Conservation (phyloP, 2,888 invertebrate species). For the Drosophila tripunctata region DNA sequence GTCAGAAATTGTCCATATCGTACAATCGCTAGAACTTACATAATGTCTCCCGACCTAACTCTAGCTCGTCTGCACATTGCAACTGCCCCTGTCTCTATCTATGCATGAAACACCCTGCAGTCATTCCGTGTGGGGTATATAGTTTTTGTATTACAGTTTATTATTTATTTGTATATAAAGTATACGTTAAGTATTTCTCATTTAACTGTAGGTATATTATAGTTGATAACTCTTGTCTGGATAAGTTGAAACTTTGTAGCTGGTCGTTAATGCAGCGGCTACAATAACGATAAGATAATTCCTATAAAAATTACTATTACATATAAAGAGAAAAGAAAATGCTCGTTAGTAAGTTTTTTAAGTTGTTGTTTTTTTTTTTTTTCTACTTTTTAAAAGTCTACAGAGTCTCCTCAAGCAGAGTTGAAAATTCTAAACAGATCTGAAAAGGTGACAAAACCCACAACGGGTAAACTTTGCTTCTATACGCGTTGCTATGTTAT, state of each 20-base stretch:
- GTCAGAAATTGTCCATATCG: not conserved
- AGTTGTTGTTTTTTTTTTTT: too few relatives aligned
- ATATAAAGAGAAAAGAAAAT: too few relatives aligned
- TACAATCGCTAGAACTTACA: slow-evolving; percentile 18
- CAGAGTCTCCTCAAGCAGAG: too few relatives aligned
- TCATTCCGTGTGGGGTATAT: not conserved
- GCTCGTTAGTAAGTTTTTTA: too few relatives aligned
- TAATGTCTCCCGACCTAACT: slow-evolving; percentile 44
- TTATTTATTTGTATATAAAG: too few relatives aligned
- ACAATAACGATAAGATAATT: slow-evolving; percentile 5
- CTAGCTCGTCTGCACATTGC: slow-evolving; percentile 8
- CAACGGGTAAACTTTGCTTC: not conserved
- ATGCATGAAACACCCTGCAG: not conserved
- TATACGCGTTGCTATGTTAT: not conserved
- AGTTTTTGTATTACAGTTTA: not conserved
- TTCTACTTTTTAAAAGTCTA: too few relatives aligned
- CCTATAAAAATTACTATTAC: too few relatives aligned
- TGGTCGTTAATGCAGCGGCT: not conserved
- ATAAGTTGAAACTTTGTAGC: not conserved
- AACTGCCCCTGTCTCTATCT: not conserved
- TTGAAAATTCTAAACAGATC: too few relatives aligned
- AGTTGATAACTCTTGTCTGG: not conserved
- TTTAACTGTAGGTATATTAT: not conserved
- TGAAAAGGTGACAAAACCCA: not conserved
- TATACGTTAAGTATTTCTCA: too few relatives aligned